Evolutionary conservation across 2,113 vertebrate species (phyloP), one percentile per base, ranked within the genome.

Genomic region (Malurus cyaneus): DNA sequence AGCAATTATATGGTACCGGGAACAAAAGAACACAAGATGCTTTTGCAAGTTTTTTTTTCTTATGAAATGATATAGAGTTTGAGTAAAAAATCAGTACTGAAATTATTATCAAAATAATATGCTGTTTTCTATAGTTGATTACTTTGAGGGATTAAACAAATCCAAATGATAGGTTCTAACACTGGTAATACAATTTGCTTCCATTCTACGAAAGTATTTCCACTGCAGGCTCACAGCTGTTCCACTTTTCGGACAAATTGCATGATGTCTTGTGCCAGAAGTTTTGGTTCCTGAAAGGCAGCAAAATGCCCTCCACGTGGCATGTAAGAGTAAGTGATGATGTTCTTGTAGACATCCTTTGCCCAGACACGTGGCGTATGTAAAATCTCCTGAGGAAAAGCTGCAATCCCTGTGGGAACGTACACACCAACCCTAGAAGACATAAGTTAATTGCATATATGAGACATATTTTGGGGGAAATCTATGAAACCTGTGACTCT

Each of bases 291-390:
- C 87, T 99, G 98, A 57, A 99, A 98, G 60, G 98, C 98, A 50
- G 98, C 98, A 67, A 99, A 99, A 96, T 99, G 98, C 7, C 98
- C 98, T 23, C 98, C 98, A 19, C 65, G 84, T 20, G 98, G 96
- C 98, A 99, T 98, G 82, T 98, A 98, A 23, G 97, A 93, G 95
- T 98, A 99, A 59, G 96, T 98, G 70, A 95, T 44, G n/a, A 99
- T 96, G 92, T 99, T 98, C 64, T 44, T 94, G 92, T 96, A 98
- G 41, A 60, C 65, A 5, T 67, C 34, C 73, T 97, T 89, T 61
- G 98, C 98, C 98, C 98, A 98, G 11, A 78, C 54, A 20, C 25
- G 92, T 5, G 99, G 98, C 31, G 70, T 73, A n/a, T 99, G 98
- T 18, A 20, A 2, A 44, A 98, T 10, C 89, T 99, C 98, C 18